Conservation (phyloP, 1,140 invertebrate genomes). For the Drosophila jambulina region DNA sequence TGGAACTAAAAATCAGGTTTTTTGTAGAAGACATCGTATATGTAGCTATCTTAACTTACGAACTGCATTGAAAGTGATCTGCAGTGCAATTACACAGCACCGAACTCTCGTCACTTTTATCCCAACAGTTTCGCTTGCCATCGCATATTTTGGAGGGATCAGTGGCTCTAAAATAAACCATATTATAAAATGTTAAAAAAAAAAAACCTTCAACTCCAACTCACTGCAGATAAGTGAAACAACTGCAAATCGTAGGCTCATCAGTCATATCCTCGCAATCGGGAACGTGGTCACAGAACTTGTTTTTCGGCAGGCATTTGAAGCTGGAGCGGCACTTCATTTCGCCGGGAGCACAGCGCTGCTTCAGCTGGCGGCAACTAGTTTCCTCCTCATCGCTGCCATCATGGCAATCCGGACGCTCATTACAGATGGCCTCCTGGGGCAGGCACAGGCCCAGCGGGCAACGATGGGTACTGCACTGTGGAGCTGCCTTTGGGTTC, state of each 20-base stretch:
- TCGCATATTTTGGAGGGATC: slow-evolving; percentile 90
- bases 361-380: slow-evolving; percentile 84
- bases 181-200: background rate
- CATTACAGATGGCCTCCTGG: slow-evolving; percentile 89
- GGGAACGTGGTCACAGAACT: slow-evolving; percentile 88
- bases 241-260: slow-evolving; percentile 89
- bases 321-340: slow-evolving; percentile 88
- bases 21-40: too few species aligned
- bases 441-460: slow-evolving; percentile 89
- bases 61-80: slow-evolving; percentile 86
- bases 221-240: slow-evolving; percentile 88
- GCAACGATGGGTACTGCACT: slow-evolving; percentile 88
- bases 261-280: slow-evolving; percentile 91
- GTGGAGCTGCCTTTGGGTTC: slow-evolving; percentile 39
- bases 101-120: slow-evolving; percentile 91
- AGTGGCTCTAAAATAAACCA: slow-evolving; percentile 85
- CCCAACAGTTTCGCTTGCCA: slow-evolving; percentile 91
- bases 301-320: slow-evolving; percentile 88
- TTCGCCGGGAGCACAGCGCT: slow-evolving; percentile 85
- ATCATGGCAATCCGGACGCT: slow-evolving; percentile 89
- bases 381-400: slow-evolving; percentile 87
- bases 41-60: slow-evolving; percentile 73
- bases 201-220: background rate
- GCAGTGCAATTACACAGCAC: slow-evolving; percentile 88
- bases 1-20: background rate